Evolutionary conservation across 2,113 vertebrate genomes (phyloP), one percentile per base, ranked within the genome.

Genomic region (Ptilonorhynchus violaceus): DNA sequence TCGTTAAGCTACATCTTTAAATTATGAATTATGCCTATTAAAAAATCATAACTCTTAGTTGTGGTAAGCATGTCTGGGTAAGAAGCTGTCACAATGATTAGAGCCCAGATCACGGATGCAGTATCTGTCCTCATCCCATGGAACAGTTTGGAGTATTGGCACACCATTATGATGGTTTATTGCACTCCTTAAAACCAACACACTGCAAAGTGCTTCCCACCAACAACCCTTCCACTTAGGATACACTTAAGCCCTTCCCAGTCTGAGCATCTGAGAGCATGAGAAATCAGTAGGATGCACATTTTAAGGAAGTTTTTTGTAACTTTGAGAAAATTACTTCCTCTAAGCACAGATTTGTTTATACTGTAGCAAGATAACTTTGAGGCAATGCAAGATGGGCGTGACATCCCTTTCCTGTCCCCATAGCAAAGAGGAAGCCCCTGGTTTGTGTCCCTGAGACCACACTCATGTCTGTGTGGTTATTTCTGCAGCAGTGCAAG

Each of bases 21-120:
- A 88, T 90, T 80, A 90, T 86, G 55, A 90, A 90, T 77, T 77
- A 86, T 27, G 7, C 13, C 59, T 79, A 66, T 88, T 93, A 92
- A 96, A 94, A 94, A 94, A 66, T 68, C 14, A 35, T 89, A 89
- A 47, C 35, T 75, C 60, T 31, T 67, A 52, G 62, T 44, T 81
- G 93, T 56, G 30, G 49, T 56, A 59, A 81, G 67, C 58, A 25
- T 35, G 37, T 53, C 67, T 62, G 59, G 49, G 67, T 39, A 88
- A 83, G 82, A 25, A 31, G 25, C 28, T 90, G 63, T 82, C 93
- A 93, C 28, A 79, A 82, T 33, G 46, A 89, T 56, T 27, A 81
- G 41, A 95, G 31, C 35, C 27, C 23, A 53, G 25, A 39, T 64
- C 62, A 39, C 6, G 3, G 73, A 69, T 13, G 49, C 41, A 49